phyloP scores from a whole-genome alignment of 2,113 vertebrate genomes.

The Epinephelus fuscoguttatus region DNA sequence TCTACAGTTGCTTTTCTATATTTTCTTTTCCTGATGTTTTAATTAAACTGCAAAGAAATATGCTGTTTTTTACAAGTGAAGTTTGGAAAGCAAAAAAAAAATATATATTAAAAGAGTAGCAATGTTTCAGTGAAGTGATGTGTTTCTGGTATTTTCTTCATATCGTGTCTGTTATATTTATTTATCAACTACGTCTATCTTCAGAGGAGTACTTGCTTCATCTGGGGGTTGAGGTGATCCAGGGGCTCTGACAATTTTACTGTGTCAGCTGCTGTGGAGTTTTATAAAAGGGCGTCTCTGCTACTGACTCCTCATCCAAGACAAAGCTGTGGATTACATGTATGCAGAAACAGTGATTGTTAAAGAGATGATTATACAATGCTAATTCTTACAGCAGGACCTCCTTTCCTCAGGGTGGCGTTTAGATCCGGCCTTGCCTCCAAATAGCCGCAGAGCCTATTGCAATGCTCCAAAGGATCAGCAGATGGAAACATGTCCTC shows the following conservation, averaged over 20 bases:
- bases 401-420: background rate
- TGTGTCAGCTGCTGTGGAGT: background rate
- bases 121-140: slow-evolving; percentile 4
- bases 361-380: background rate
- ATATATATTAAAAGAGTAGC: slow-evolving; percentile 25
- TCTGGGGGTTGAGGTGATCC: background rate
- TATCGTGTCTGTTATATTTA: background rate
- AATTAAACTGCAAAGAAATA: slow-evolving; percentile 34
- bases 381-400: background rate
- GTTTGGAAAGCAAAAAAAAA: slow-evolving; percentile 31
- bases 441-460: background rate
- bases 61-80: slow-evolving; percentile 38
- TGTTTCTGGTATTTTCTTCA: background rate
- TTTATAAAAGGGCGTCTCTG: background rate
- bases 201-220: background rate
- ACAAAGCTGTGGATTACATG: slow-evolving; percentile 16
- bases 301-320: background rate
- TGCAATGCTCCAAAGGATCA: slow-evolving; percentile 67
- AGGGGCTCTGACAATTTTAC: background rate
- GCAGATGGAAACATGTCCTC: slow-evolving; percentile 70
- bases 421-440: background rate
- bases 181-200: background rate
- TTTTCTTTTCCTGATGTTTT: slow-evolving; percentile 61
- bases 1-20: slow-evolving; percentile 64
- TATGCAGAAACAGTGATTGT: background rate